These are phyloP conservation scores for Clarias batrachus DNA, from an alignment of 2,113 vertebrate species.

Conservation along the genomic window DNA sequence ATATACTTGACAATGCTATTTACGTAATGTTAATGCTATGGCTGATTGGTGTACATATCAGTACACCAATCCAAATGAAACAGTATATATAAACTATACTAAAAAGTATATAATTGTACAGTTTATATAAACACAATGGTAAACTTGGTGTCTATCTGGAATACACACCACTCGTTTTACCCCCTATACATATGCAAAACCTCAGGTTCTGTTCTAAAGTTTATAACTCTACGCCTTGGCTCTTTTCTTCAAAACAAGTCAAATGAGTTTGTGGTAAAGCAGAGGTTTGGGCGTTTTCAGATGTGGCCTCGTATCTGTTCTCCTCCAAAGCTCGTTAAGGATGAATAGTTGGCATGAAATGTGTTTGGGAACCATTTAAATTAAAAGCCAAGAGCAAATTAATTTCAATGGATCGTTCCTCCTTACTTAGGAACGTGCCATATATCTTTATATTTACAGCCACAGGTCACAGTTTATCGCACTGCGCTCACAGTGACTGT, in stretches of 20 bases:
- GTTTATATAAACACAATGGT: background rate
- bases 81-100: too few species aligned
- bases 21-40: too few species aligned
- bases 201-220: conserved; percentile 51
- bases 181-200: background rate
- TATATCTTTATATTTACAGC: conserved; percentile 40
- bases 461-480: background rate
- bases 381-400: conserved; percentile 8
- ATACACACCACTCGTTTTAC: background rate
- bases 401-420: background rate
- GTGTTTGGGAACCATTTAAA: conserved; percentile 19
- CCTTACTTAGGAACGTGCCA: conserved; percentile 20
- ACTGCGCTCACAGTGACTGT: conserved; percentile 20
- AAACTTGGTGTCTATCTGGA: background rate
- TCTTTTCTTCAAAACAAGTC: conserved; percentile 60
- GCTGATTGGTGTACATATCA: background rate
- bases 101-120: too few species aligned
- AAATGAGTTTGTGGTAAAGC: conserved; percentile 39
- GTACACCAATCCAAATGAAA: too few species aligned
- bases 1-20: too few species aligned
- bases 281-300: conserved; percentile 38
- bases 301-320: conserved; percentile 66
- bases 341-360: conserved; percentile 29
- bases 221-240: conserved; percentile 57
- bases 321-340: conserved; percentile 52